Base-by-base conservation (phyloP, 2,797 vertebrate species). In the Semaprochilodus insignis region DNA sequence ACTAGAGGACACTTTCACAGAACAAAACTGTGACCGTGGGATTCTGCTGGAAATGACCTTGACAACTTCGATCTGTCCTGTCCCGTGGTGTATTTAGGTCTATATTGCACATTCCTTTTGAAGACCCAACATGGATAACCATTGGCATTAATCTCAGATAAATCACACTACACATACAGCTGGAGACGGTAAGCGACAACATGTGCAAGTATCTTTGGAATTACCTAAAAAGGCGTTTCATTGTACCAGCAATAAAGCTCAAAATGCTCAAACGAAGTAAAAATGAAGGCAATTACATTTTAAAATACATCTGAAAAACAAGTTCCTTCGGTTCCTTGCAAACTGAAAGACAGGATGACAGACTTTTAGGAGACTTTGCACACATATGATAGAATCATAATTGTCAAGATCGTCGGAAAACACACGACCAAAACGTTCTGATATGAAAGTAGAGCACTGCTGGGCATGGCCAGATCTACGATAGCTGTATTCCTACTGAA, bases 121-220 rank as follows among this genome's bases (percentile, higher is more conserved):
- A 81, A 83, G 76, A 81, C 66, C 77, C 80, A 78, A 72, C 31
- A 55, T 63, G 16, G 74, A 57, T 67, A 65, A 63, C 77, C 85
- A 86, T 67, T 86, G 81, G 71, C 81, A 55, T 84, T 36, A 19
- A 75, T 69, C 48, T 80, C 80, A 72, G 79, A 84, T 65, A 84
- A 57, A 82, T 75, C 48, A 75, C 65, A 80, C 77, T 21, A 67
- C 82, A 73, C 75, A 63, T 66, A 74, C 71, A 85, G 70, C 62
- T 84, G 78, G 69, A 86, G 77, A 84, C 63, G 52, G 66, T 34
- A 34, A 67, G 79, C 59, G 74, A 70, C 44, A 77, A 77, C 51
- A 78, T 83, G 81, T 86, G 78, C 87, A 85, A 86, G 80, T 40
- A 59, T 86, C 85, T 88, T 88, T 88, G 85, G 85, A 88, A 86